These are phyloP conservation scores for Suricata suricatta DNA, from an alignment of 2,113 vertebrate species.

Conservation along the genomic window DNA sequence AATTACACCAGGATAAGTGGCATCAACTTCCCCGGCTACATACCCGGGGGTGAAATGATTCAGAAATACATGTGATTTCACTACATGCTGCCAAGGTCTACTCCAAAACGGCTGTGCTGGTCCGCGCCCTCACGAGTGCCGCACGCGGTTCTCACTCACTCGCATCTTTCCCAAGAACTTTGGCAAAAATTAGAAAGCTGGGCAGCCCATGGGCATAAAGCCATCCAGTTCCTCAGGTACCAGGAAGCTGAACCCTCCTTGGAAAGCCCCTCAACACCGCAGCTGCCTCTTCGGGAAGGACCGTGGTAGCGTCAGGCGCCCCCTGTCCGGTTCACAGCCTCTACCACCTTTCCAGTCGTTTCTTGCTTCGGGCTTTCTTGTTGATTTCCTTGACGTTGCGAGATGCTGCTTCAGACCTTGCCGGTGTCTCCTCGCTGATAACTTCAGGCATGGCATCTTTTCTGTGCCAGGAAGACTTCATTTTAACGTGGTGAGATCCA, in stretches of 20 bases:
- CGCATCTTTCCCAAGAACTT: neutral
- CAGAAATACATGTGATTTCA: neutral
- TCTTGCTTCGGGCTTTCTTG: neutral
- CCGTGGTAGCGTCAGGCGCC: too few species aligned
- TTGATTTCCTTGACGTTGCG: neutral
- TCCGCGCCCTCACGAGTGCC: accelerated
- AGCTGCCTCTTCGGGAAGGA: neutral
- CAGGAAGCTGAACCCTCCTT: too few species aligned
- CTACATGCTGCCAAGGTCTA: neutral
- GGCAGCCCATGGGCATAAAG: neutral
- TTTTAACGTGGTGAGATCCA: neutral
- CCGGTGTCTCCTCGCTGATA: neutral
- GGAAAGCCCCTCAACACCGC: neutral
- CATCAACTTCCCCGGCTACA: neutral
- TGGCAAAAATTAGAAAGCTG: neutral
- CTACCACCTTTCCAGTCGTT: neutral
- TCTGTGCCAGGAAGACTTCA: neutral
- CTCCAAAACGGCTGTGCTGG: neutral
- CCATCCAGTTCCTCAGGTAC: neutral
- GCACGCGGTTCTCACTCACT: neutral
- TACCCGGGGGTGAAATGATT: neutral
- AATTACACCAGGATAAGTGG: neutral
- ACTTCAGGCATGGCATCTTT: neutral
- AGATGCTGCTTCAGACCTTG: neutral
- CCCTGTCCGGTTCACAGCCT: neutral